Conservation (phyloP, 2,888 invertebrate species). For the Galerucella pusilla region DNA sequence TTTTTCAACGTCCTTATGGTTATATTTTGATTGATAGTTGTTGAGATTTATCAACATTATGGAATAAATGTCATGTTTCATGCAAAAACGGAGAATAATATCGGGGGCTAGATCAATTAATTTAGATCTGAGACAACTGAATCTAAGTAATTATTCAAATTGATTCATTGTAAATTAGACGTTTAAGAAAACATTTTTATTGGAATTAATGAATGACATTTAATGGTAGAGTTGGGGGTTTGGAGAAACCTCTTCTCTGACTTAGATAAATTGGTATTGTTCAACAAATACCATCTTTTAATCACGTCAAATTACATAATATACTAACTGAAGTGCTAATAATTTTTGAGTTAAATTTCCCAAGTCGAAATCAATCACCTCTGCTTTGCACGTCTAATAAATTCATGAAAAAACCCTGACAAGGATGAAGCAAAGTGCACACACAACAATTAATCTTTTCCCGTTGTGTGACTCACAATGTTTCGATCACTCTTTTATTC, state of each 20-base stretch:
- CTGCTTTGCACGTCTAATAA: too few relatives aligned
- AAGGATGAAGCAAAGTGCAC: too few relatives aligned
- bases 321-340: slow-evolving; percentile 57
- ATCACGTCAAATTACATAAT: slow-evolving; percentile 63
- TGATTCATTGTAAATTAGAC: slow-evolving; percentile 41
- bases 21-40: neutral
- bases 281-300: slow-evolving; percentile 65
- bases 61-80: too few relatives aligned
- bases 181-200: slow-evolving; percentile 50
- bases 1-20: neutral
- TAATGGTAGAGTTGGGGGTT: slow-evolving; percentile 44
- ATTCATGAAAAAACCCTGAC: too few relatives aligned
- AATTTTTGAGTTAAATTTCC: slow-evolving; percentile 48
- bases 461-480: too few relatives aligned
- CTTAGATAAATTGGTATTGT: slow-evolving; percentile 64
- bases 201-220: slow-evolving; percentile 50
- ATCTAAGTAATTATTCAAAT: slow-evolving; percentile 34
- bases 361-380: too few relatives aligned
- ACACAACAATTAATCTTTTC: too few relatives aligned
- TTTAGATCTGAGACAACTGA: slow-evolving; percentile 21
- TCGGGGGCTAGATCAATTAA: slow-evolving; percentile 23
- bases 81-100: slow-evolving; percentile 6
- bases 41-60: too few relatives aligned
- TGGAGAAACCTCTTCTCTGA: slow-evolving; percentile 56
- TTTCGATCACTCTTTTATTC: too few relatives aligned